Evolutionary conservation across 53 echinoderm and acorn worm species (phyloP).

Genomic region (Paelopatides confundens): DNA sequence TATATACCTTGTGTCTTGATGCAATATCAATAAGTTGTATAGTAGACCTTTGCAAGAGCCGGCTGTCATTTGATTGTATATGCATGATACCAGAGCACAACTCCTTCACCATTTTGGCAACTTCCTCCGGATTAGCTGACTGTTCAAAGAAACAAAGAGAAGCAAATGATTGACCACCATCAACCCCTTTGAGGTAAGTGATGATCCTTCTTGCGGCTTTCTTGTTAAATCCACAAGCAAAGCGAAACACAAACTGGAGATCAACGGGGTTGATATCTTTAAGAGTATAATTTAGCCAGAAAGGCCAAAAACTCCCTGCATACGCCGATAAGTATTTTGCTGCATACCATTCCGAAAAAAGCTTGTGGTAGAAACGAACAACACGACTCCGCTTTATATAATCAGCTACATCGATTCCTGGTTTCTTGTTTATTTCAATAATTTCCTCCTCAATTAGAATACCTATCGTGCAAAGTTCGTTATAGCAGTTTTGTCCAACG

Average conservation of each 20-base stretch:
- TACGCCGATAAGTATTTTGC: background rate
- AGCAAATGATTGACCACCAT: background rate
- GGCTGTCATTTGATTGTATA: background rate
- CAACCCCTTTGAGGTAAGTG: background rate
- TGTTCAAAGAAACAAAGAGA: background rate
- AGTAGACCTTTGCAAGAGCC: background rate
- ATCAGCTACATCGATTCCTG: background rate
- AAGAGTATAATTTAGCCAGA: background rate
- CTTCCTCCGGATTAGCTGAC: background rate
- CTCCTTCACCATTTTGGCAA: background rate
- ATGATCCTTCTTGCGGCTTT: background rate
- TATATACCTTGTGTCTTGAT: too few relatives aligned
- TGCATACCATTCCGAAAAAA: slow-evolving; percentile 1
- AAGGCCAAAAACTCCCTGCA: background rate
- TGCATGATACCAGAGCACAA: background rate
- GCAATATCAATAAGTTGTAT: background rate
- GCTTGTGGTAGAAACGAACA: slow-evolving; percentile 9
- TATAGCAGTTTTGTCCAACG: background rate
- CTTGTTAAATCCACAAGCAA: background rate
- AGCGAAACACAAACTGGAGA: background rate
- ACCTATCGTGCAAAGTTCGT: background rate
- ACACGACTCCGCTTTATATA: background rate
- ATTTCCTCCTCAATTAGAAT: background rate
- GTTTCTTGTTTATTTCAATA: background rate
- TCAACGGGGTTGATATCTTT: background rate